A percentile compares a stretch with the other conserved stretches of the same genome.
Conservation (phyloP, 2,113 vertebrate species). For the Rana temporaria region DNA sequence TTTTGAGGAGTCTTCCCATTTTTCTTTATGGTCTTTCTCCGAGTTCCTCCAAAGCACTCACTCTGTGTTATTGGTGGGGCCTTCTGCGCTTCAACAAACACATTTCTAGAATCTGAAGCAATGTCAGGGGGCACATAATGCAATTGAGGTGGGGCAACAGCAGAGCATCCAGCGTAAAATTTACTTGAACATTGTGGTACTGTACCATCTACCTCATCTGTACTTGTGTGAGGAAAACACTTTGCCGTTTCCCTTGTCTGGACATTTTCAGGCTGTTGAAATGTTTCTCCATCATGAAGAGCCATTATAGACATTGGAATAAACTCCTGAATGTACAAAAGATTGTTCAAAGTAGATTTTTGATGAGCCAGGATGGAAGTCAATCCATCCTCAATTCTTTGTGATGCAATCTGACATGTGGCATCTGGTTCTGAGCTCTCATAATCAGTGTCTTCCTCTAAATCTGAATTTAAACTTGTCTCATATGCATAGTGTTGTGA, state of each 20-base stretch:
- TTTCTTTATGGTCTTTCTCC: conserved; percentile 37
- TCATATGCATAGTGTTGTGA: conserved; percentile 47
- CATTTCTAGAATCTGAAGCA: background rate
- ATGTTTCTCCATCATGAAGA: conserved; percentile 23
- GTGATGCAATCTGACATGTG: conserved; percentile 25
- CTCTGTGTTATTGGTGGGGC: conserved; percentile 14
- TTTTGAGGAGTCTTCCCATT: background rate
- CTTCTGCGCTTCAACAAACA: conserved; percentile 4
- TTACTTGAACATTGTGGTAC: background rate
- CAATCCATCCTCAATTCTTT: conserved; percentile 10
- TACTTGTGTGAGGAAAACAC: background rate
- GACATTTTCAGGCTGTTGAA: background rate
- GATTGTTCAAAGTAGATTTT: conserved; percentile 65
- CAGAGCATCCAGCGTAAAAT: conserved; percentile 4
- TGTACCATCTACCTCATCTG: conserved; percentile 9
- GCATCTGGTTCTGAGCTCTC: background rate
- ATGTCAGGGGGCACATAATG: conserved; percentile 59
- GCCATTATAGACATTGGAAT: conserved; percentile 61
- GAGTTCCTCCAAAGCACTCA: conserved; percentile 42
- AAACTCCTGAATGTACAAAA: conserved; percentile 68
- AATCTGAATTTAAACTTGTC: background rate
- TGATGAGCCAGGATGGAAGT: conserved; percentile 60
- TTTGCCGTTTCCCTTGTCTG: background rate
- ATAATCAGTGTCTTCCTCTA: conserved; percentile 58
- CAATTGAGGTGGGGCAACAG: conserved; percentile 65